Evolutionary conservation across 2,797 vertebrate species (phyloP).

Genomic region (Tokudaia tokunoshimensis): DNA sequence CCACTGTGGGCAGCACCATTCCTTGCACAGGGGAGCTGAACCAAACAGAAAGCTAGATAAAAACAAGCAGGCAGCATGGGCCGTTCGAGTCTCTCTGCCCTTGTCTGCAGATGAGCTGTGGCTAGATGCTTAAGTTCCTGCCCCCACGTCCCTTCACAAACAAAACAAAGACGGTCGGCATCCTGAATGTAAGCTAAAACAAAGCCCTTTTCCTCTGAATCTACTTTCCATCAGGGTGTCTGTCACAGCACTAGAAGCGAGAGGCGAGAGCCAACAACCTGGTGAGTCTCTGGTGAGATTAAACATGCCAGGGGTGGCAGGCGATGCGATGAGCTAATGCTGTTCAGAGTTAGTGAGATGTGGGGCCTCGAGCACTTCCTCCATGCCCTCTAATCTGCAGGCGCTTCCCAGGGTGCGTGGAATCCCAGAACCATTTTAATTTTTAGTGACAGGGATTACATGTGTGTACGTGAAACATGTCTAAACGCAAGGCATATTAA

Average conservation of each 20-base stretch:
- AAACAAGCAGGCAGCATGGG: too few species aligned
- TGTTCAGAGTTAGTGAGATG: not conserved
- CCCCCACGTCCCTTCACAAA: not conserved
- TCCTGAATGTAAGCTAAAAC: not conserved
- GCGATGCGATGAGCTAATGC: not conserved
- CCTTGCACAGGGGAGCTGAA: not conserved
- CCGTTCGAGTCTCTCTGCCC: not conserved
- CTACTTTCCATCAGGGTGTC: not conserved
- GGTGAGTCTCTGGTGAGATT: not conserved
- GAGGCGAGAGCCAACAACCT: not conserved
- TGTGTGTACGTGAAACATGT: not conserved
- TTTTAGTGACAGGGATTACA: not conserved
- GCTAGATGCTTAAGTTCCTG: not conserved
- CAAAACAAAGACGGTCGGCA: not conserved
- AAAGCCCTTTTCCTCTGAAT: not conserved
- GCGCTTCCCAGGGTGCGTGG: rapidly evolving
- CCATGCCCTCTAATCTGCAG: not conserved
- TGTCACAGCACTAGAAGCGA: not conserved
- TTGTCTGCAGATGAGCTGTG: not conserved
- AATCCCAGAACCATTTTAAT: not conserved
- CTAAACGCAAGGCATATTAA: not conserved
- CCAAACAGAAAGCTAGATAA: not conserved
- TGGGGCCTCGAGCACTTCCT: not conserved
- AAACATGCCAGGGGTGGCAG: not conserved
- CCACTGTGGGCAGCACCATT: not conserved